A percentile compares a stretch with the other conserved stretches of the same genome.
Conservation (phyloP, 2,797 vertebrate genomes). For the Florisuga fusca region DNA sequence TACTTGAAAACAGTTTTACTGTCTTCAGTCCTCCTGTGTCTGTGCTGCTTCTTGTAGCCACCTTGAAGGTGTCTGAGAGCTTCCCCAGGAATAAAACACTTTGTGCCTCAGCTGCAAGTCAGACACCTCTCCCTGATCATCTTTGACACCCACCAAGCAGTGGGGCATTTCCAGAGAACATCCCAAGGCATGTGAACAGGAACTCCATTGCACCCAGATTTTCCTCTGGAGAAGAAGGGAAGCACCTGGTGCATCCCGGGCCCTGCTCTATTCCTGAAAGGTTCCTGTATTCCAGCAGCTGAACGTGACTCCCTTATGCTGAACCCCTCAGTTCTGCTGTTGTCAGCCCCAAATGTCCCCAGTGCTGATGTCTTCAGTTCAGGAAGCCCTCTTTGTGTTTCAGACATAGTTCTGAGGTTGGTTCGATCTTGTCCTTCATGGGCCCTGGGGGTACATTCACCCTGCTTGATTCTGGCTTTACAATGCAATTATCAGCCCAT, state of each 20-base stretch:
- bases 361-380: neutral
- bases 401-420: neutral
- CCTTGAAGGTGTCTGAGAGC: neutral
- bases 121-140: neutral
- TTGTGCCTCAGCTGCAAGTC: neutral
- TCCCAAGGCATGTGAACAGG: neutral
- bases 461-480: neutral
- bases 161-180: neutral
- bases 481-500: neutral
- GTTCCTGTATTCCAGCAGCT: rapidly evolving
- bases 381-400: neutral
- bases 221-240: neutral
- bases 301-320: neutral
- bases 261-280: neutral
- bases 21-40: neutral
- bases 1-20: neutral
- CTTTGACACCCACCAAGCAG: neutral
- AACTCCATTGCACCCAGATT: rapidly evolving
- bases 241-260: neutral
- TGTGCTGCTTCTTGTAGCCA: neutral
- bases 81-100: neutral
- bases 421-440: constrained; percentile 6
- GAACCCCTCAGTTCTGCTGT: neutral
- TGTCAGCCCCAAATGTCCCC: neutral
- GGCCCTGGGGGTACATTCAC: neutral